Conservation (phyloP, 2,888 invertebrate genomes). For the Sinopyrophorus schimmeli region DNA sequence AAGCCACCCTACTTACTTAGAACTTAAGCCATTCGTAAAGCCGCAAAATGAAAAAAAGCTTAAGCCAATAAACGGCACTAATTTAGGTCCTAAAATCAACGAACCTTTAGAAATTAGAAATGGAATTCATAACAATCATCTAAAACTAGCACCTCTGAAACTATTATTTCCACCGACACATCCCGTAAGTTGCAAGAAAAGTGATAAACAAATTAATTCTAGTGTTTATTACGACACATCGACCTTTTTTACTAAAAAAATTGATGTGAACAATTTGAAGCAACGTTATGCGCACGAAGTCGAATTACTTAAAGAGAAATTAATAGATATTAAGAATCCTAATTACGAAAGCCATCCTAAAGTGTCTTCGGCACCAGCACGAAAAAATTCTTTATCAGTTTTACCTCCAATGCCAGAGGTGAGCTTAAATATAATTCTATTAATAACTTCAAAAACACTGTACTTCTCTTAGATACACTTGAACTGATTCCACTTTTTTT, state of each 20-base stretch:
- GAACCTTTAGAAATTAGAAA: constrained; percentile 13
- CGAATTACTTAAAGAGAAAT: constrained; percentile 46
- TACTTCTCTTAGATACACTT: not conserved
- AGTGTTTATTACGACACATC: constrained; percentile 43
- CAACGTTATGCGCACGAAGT: constrained; percentile 48
- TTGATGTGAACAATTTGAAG: constrained; percentile 42
- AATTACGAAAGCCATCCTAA: constrained; percentile 6
- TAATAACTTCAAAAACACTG: no score
- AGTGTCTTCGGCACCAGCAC: not conserved
- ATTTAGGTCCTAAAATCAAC: constrained; percentile 11
- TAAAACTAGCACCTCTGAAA: not conserved
- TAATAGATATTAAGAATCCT: constrained; percentile 44
- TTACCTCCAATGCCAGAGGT: not conserved
- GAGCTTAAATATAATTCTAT: no score
- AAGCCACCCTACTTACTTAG: constrained; percentile 1
- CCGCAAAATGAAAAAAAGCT: constrained; percentile 8
- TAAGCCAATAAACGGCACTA: constrained; percentile 10
- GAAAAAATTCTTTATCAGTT: not conserved
- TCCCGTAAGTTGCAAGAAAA: constrained; percentile 10
- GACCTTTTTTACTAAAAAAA: constrained; percentile 49
- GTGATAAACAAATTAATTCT: not conserved
- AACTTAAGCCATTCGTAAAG: constrained; percentile 2
- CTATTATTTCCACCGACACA: not conserved
- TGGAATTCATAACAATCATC: not conserved
- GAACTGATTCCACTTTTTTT: not conserved